Conservation (phyloP, 2,888 invertebrate genomes). For the Cephus runcator region DNA sequence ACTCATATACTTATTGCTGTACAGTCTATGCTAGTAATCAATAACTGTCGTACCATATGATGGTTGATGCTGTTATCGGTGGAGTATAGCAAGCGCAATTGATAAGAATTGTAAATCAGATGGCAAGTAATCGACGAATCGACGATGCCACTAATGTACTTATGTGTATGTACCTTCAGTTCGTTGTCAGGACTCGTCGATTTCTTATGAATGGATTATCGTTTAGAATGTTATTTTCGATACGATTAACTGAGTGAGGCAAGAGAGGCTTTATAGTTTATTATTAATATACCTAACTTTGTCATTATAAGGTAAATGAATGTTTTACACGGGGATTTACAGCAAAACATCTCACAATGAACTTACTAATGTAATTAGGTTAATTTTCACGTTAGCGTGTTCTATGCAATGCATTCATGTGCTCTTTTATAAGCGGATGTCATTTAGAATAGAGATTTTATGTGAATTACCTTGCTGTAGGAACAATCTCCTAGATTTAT, state of each 20-base stretch:
- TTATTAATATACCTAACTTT: slow-evolving; percentile 9
- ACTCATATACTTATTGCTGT: neutral
- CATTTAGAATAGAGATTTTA: neutral
- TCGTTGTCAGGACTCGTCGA: neutral
- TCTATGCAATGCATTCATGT: neutral
- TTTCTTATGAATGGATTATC: neutral
- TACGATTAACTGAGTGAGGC: slow-evolving; percentile 4
- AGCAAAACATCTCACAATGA: slow-evolving; percentile 7
- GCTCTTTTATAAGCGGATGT: neutral
- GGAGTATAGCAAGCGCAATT: neutral
- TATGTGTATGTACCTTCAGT: neutral
- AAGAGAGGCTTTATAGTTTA: slow-evolving; percentile 10
- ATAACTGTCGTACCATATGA: neutral
- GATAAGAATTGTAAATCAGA: neutral
- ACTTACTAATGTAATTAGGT: neutral
- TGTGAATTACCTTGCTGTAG: neutral
- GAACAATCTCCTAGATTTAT: neutral
- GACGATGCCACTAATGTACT: neutral
- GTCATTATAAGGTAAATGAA: slow-evolving; percentile 9
- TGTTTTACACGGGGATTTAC: slow-evolving; percentile 8
- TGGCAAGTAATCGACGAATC: neutral
- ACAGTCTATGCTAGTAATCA: neutral
- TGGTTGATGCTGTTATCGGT: neutral
- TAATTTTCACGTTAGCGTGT: neutral
- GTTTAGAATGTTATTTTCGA: neutral